Base-by-base conservation (phyloP, 2,888 invertebrate genomes). In the Blera fallax region DNA sequence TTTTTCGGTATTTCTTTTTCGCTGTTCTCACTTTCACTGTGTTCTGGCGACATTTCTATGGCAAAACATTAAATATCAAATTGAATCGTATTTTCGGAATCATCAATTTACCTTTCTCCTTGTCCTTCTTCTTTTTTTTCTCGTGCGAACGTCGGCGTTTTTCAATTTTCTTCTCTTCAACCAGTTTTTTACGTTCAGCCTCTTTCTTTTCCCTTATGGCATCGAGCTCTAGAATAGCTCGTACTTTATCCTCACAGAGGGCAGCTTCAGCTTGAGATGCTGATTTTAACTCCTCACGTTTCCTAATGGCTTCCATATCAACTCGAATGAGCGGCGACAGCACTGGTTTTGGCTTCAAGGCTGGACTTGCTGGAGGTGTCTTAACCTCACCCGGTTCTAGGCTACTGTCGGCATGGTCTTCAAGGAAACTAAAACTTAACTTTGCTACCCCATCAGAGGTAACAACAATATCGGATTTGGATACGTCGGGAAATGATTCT, bases 301-400 rank as follows among this genome's bases (percentile, higher is more conserved):
- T 79, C 21, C 43, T 65, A 0, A 79, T 62, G 1, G 70, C 70
- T 0, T 82, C 82, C 24, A 64, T 14, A 0, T 64, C 73, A 3
- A 48, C 58, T 34, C 58, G 50, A 14, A 60, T 58, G 1, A 85
- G 18, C 3, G 76, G 74, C 7, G 74, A 84, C 8, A 52, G 40
- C 6, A 45, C 21, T 24, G 58, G 50, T 64, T 52, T 65, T 10
- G 67, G n/a, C 7, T 78, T 87, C 0, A 62, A 40, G 4, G 81
- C 74, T 1, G 87, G 84, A 6, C 87, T 84, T 5, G 73, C 34
- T n/a, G 91, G 91, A 16, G 91, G 91, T 5, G 91, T 91, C 74
- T 91, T 90, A 29, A 91, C 89, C 69, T 91, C 91, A 6, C 91
- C 91, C 11, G 91, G 91, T 72, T 91, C 91, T 69, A 91, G 81